phyloP scores from a whole-genome alignment of 2,797 vertebrate species.

The Austrolebias charrua region DNA sequence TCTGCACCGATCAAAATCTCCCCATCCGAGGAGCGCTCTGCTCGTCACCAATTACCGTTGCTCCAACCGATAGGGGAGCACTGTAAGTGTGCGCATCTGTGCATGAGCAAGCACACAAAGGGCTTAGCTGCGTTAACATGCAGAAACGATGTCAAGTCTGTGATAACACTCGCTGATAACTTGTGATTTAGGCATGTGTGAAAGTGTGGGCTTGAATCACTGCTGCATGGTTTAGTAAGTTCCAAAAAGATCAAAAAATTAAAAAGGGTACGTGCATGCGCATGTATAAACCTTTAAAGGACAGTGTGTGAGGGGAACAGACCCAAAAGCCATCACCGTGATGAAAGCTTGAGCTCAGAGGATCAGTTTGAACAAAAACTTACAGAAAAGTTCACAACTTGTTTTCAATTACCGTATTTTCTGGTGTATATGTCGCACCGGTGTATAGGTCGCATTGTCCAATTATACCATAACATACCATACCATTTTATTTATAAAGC shows the following conservation, averaged over 20 bases:
- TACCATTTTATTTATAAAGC: no score
- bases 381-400: conserved; percentile 2
- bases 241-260: conserved; percentile 15
- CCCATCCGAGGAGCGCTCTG: conserved; percentile 51
- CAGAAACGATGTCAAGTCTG: conserved; percentile 76
- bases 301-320: neutral
- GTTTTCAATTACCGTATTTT: no score
- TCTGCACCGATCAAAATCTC: conserved; percentile 64
- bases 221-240: conserved; percentile 23
- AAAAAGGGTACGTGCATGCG: neutral
- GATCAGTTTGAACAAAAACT: conserved; percentile 15
- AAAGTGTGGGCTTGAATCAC: conserved; percentile 10
- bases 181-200: conserved; percentile 46
- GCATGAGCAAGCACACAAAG: conserved; percentile 42
- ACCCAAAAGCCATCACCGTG: neutral
- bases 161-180: conserved; percentile 73
- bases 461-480: no score
- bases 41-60: conserved; percentile 67
- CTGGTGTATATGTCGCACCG: no score
- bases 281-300: conserved; percentile 5
- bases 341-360: conserved; percentile 22
- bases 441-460: no score
- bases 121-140: conserved; percentile 72
- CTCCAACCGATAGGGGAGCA: conserved; percentile 31
- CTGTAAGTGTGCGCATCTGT: conserved; percentile 17